Conservation (phyloP, 2,888 invertebrate species). For the Fragum fragum region DNA sequence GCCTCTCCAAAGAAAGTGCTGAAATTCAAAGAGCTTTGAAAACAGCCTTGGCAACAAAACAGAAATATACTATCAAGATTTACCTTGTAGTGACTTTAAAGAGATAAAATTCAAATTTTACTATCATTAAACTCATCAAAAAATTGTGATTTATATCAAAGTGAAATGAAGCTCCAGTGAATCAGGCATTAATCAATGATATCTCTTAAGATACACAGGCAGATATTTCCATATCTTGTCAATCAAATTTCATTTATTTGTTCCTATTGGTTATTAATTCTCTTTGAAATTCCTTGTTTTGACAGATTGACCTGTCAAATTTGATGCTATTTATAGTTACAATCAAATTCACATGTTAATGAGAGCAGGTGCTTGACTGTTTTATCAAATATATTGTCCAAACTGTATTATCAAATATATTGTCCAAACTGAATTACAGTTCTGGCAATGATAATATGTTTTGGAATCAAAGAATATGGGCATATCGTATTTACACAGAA, state of each 20-base stretch:
- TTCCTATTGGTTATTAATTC: neutral
- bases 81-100: no score
- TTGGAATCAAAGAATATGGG: no score
- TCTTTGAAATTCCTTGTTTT: neutral
- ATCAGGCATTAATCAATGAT: neutral
- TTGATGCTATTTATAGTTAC: no score
- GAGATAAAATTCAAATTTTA: neutral
- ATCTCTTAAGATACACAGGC: neutral
- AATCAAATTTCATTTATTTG: neutral
- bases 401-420: no score
- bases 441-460: no score
- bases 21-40: no score
- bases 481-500: no score
- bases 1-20: no score
- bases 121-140: neutral
- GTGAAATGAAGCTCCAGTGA: neutral
- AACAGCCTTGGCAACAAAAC: no score
- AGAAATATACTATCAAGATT: no score
- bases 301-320: neutral
- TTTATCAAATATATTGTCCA: no score
- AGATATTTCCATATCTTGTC: neutral
- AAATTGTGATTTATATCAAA: neutral
- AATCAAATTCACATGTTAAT: neutral
- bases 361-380: neutral
- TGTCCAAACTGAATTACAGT: no score